phyloP scores from a whole-genome alignment of 2,888 invertebrate genomes.

The Drosophila prostipennis region DNA sequence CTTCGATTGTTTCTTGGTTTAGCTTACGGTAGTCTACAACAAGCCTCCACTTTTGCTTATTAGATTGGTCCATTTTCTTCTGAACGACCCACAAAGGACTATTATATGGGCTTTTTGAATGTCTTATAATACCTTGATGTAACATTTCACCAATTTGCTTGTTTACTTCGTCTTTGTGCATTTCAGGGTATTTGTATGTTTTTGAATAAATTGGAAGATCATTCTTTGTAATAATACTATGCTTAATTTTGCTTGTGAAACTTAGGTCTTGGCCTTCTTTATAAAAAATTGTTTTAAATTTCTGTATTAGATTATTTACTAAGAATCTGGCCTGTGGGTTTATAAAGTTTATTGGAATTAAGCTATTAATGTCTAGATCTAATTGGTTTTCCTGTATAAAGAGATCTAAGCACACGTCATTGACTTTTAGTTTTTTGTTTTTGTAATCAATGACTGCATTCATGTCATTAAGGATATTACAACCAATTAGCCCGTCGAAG shows the following conservation, averaged over 20 bases:
- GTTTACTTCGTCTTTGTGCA: too few relatives aligned
- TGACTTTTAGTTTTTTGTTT: slow-evolving; percentile 1
- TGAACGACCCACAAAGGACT: slow-evolving; percentile 10
- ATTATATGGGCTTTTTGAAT: too few relatives aligned
- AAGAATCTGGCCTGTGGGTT: not conserved
- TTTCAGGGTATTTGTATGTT: too few relatives aligned
- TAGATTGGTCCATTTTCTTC: not conserved
- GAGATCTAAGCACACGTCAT: slow-evolving; percentile 1
- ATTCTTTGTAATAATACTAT: slow-evolving; percentile 5
- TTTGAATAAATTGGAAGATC: slow-evolving; percentile 6
- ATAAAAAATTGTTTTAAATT: not conserved
- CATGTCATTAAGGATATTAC: slow-evolving; percentile 6
- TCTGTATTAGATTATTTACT: not conserved
- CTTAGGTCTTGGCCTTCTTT: slow-evolving; percentile 12
- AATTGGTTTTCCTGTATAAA: slow-evolving; percentile 1
- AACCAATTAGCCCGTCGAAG: not conserved
- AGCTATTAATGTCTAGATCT: not conserved
- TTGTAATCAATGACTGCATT: slow-evolving; percentile 7
- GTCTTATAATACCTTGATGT: too few relatives aligned
- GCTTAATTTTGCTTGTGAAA: not conserved
- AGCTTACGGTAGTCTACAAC: not conserved
- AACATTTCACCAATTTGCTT: too few relatives aligned
- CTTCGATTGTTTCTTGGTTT: not conserved
- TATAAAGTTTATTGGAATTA: not conserved
- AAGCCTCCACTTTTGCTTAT: too few relatives aligned